Evolutionary conservation across 2,888 invertebrate genomes (phyloP).

Genomic region (Plemyria rubiginata): DNA sequence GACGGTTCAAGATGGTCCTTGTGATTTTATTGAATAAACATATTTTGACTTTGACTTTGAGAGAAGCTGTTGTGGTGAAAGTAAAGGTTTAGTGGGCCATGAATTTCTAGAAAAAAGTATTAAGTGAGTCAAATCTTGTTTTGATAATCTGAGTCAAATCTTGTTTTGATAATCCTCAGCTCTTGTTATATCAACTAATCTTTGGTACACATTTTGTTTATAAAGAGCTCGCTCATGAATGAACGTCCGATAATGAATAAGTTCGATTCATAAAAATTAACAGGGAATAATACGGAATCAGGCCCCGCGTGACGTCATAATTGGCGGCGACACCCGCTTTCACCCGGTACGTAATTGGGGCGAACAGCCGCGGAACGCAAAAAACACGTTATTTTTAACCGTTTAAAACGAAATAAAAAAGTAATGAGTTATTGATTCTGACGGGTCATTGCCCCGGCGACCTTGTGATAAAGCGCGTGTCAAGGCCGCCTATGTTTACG

Average conservation of each 20-base stretch:
- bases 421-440: conserved; percentile 72
- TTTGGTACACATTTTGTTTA: conserved; percentile 16
- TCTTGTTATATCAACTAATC: neutral
- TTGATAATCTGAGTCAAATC: too few species aligned
- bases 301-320: conserved; percentile 55
- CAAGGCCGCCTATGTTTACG: conserved; percentile 67
- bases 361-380: conserved; percentile 50
- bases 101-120: too few species aligned
- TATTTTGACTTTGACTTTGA: too few species aligned
- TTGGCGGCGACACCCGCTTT: conserved; percentile 51
- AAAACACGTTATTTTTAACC: conserved; percentile 69
- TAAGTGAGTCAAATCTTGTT: too few species aligned
- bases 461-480: conserved; percentile 55
- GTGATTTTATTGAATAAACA: too few species aligned
- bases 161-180: neutral
- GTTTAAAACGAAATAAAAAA: conserved; percentile 70
- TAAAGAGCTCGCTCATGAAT: conserved; percentile 24
- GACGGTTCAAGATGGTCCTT: too few species aligned
- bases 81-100: neutral
- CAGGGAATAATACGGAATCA: conserved; percentile 43
- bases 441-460: conserved; percentile 55
- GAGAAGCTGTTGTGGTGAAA: too few species aligned
- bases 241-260: conserved; percentile 32
- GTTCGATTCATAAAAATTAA: conserved; percentile 43
- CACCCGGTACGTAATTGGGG: conserved; percentile 59